Percentiles rank a stretch among this genome's conserved stretches.
These are phyloP conservation scores for Plemyria rubiginata DNA, from an alignment of 2,888 invertebrate genomes.

Conservation along the genomic window DNA sequence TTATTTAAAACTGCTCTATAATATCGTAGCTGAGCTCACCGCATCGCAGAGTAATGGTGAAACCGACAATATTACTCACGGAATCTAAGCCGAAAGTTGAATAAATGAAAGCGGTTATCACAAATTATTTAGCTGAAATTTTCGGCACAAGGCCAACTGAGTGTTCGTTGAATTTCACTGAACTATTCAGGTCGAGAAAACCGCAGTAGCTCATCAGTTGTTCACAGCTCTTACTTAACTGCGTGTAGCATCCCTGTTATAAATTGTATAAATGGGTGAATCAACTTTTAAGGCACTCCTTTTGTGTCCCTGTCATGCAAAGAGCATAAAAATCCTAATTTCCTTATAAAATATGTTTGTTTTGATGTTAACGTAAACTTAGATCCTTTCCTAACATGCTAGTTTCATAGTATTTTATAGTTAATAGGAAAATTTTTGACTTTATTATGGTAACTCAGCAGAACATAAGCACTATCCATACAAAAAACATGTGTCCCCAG, in stretches of 20 bases:
- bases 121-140: slow-evolving; percentile 80
- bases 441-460: too few relatives aligned
- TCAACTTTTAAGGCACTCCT: too few relatives aligned
- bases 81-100: slow-evolving; percentile 67
- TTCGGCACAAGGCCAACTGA: slow-evolving; percentile 77
- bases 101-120: slow-evolving; percentile 79
- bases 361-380: too few relatives aligned
- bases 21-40: slow-evolving; percentile 8
- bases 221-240: slow-evolving; percentile 57
- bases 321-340: too few relatives aligned
- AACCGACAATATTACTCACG: slow-evolving; percentile 62
- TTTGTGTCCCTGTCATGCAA: too few relatives aligned
- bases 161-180: slow-evolving; percentile 72
- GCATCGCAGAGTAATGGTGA: slow-evolving; percentile 42
- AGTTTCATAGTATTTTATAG: too few relatives aligned
- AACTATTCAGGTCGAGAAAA: slow-evolving; percentile 79
- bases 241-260: slow-evolving; percentile 3
- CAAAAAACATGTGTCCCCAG: too few relatives aligned
- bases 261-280: too few relatives aligned
- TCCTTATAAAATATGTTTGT: too few relatives aligned
- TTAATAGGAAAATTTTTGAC: too few relatives aligned
- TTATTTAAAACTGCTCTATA: background rate
- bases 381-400: too few relatives aligned
- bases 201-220: slow-evolving; percentile 76
- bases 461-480: too few relatives aligned